phyloP scores from a whole-genome alignment of 2,797 vertebrate genomes.

The Clarias laeviceps region DNA sequence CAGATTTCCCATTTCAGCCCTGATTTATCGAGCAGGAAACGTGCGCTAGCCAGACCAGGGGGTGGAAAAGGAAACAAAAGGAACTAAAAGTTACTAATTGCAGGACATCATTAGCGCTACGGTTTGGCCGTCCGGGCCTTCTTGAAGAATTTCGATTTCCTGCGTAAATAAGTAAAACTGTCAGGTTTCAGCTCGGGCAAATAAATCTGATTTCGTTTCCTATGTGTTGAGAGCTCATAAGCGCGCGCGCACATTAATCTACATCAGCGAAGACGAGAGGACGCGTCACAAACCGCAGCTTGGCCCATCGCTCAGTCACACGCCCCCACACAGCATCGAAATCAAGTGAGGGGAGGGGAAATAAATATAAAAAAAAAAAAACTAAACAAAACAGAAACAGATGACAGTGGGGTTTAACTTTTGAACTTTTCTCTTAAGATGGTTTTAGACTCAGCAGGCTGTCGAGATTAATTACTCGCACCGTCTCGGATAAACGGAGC shows the following conservation, averaged over 20 bases:
- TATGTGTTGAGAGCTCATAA: not conserved
- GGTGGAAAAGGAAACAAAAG: not conserved
- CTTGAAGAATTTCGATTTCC: not conserved
- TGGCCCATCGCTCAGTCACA: slow-evolving; percentile 14
- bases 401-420: not conserved
- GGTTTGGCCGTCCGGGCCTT: not conserved
- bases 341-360: too few species aligned
- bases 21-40: not conserved
- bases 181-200: not conserved
- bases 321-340: not conserved
- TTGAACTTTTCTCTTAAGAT: not conserved
- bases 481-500: too few species aligned
- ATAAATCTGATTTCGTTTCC: not conserved
- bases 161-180: not conserved
- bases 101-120: not conserved
- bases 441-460: not conserved
- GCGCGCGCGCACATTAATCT: slow-evolving; percentile 13
- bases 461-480: too few species aligned
- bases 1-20: not conserved
- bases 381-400: not conserved
- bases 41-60: not conserved
- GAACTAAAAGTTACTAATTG: too few species aligned
- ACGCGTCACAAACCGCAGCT: slow-evolving; percentile 6
- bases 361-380: not conserved
- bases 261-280: slow-evolving; percentile 1